phyloP scores from a whole-genome alignment of 2,113 vertebrate genomes.

The Budorcas taxicolor region DNA sequence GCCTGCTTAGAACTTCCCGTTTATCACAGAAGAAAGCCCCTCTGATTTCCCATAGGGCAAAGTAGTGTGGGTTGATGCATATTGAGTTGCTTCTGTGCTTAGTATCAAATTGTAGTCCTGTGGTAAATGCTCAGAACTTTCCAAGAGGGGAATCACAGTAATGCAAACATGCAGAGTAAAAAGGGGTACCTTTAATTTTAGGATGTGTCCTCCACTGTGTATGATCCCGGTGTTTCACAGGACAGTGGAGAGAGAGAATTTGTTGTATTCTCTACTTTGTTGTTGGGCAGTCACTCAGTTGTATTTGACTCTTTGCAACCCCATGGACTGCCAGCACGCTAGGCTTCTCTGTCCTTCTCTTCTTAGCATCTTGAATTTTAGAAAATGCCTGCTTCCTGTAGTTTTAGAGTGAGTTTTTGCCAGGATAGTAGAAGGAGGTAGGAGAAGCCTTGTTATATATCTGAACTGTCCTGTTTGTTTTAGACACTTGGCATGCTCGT shows the following conservation, averaged over 20 bases:
- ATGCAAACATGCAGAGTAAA: background rate
- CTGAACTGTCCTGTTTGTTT: background rate
- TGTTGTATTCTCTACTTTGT: background rate
- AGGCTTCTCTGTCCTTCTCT: background rate
- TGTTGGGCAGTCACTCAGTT: background rate
- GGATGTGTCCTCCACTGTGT: background rate
- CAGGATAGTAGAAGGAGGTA: background rate
- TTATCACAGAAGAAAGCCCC: slow-evolving; percentile 37
- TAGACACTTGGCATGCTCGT: background rate
- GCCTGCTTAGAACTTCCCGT: background rate
- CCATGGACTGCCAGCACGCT: background rate
- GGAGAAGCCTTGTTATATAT: background rate
- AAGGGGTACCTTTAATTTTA: background rate
- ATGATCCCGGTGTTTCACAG: background rate
- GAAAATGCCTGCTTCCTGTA: background rate
- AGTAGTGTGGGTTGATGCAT: background rate
- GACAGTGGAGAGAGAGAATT: background rate
- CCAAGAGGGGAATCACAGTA: background rate
- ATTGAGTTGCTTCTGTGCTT: background rate
- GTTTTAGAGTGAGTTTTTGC: background rate
- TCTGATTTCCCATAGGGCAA: background rate
- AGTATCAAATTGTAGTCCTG: background rate
- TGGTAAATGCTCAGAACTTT: slow-evolving; percentile 16
- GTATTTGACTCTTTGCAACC: background rate
- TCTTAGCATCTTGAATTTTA: background rate